Evolutionary conservation across 2,888 invertebrate species (phyloP).

Genomic region (Galerucella calmariensis): DNA sequence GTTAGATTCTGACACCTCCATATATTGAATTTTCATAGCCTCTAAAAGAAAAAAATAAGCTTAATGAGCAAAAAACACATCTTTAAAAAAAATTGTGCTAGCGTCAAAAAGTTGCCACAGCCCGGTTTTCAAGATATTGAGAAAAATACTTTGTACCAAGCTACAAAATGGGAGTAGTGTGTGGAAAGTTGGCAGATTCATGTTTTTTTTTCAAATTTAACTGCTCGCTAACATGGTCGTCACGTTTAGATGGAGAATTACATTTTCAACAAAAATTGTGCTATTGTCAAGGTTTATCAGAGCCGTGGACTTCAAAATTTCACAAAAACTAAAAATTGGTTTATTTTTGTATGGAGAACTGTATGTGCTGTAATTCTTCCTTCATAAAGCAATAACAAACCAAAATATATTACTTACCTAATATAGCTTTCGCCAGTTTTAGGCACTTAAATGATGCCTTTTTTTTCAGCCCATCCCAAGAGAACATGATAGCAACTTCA

Average conservation of each 20-base stretch:
- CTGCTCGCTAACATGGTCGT: background rate
- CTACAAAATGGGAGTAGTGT: background rate
- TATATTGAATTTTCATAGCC: conserved; percentile 4
- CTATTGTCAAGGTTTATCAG: background rate
- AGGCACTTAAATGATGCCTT: background rate
- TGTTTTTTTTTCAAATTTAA: background rate
- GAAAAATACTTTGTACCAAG: background rate
- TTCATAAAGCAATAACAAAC: background rate
- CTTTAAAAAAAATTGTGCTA: background rate
- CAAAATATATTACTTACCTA: conserved; percentile 2
- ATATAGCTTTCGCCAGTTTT: conserved; percentile 5
- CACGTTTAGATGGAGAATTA: background rate
- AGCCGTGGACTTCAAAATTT: background rate
- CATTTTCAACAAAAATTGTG: background rate
- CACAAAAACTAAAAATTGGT: background rate
- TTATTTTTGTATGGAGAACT: background rate
- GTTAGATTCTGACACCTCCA: background rate
- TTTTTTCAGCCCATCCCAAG: conserved; percentile 1
- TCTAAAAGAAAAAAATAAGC: background rate
- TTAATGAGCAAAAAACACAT: conserved; percentile 1
- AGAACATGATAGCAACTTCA: conserved; percentile 5
- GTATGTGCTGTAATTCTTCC: background rate
- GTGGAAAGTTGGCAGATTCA: background rate
- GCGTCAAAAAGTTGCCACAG: background rate
- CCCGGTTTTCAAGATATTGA: background rate